These are phyloP conservation scores for Andricus grossulariae DNA, from an alignment of 1,140 invertebrate species.

Conservation along the genomic window DNA sequence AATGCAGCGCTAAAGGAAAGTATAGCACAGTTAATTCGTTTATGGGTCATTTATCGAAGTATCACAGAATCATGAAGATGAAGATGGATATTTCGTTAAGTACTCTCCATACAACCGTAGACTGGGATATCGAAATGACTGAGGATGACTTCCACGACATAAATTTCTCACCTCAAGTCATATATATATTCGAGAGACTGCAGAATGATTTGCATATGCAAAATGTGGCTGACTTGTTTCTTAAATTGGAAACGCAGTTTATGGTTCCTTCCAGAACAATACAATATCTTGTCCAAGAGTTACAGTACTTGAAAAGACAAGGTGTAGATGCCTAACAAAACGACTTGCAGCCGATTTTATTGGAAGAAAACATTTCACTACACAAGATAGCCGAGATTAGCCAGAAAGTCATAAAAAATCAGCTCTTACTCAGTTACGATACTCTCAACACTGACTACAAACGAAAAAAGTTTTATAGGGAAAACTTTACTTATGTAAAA, in stretches of 20 bases:
- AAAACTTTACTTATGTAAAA: slow-evolving; percentile 49
- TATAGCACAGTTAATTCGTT: slow-evolving; percentile 11
- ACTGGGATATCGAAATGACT: too few relatives aligned
- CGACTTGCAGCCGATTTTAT: background rate
- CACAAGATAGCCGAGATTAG: background rate
- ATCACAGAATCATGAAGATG: background rate
- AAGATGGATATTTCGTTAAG: background rate
- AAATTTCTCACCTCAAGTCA: background rate
- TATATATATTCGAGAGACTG: background rate
- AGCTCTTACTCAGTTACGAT: slow-evolving; percentile 31
- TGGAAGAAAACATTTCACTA: slow-evolving; percentile 12
- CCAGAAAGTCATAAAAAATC: slow-evolving; percentile 1
- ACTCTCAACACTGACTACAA: slow-evolving; percentile 24
- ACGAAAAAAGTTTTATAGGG: slow-evolving; percentile 48
- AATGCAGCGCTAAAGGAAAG: background rate
- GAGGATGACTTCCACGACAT: background rate
- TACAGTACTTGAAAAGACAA: background rate
- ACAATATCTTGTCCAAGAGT: background rate
- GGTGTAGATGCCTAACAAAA: background rate
- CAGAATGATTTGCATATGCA: background rate
- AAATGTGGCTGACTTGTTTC: background rate
- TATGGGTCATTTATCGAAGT: background rate
- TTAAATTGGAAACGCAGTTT: background rate
- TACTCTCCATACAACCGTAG: background rate
- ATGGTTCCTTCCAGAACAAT: background rate